Evolutionary conservation across 2,888 invertebrate species (phyloP), one percentile per base, ranked within the genome.

Genomic region (Dinocampus coccinellae): DNA sequence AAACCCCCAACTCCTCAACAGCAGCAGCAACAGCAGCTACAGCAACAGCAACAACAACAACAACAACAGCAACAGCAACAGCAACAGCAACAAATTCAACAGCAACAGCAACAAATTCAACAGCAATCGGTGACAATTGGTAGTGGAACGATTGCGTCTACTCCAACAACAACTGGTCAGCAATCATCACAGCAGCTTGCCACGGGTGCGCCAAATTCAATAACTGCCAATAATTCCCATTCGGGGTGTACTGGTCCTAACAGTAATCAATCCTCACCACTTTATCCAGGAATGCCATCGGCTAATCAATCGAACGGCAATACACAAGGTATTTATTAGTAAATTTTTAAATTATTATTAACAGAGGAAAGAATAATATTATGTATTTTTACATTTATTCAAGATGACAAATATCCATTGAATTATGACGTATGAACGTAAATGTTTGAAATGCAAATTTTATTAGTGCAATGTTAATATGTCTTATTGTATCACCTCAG

Each of bases 51-150:
- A 77, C 90, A 91, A 80, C 91, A 91, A 82, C 79, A 80, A 57
- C 82, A 81, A 58, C 81, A 75, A 79, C n/a, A n/a, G n/a, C n/a
- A 85, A 75, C 84, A 82, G 72, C 81, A 80, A 77, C 85, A 47
- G 75, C 91, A 91, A 74, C 91, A 91, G 78, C 90, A 92, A 77
- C 90, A 91, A 80, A 91, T 91, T 82, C 79, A 80, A 57, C 82
- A 47, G 75, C 91, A 91, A 74, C 91, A 91, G 78, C 90, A 92
- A 77, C 90, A 91, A 80, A 91, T 91, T 82, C 79, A 80, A 57
- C 82, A 81, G 60, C 81, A 75, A 79, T 58, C 74, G 72, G 73
- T 53, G 70, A 68, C 53, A 83, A 16, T 47, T 47, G 84, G 83
- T 63, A 82, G 82, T 71, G 83, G 85, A 72, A 87, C 84, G 76